A percentile compares a stretch with the other conserved stretches of the same genome.
phyloP scores from a whole-genome alignment of 2,888 invertebrate species.

The Drepana falcataria region DNA sequence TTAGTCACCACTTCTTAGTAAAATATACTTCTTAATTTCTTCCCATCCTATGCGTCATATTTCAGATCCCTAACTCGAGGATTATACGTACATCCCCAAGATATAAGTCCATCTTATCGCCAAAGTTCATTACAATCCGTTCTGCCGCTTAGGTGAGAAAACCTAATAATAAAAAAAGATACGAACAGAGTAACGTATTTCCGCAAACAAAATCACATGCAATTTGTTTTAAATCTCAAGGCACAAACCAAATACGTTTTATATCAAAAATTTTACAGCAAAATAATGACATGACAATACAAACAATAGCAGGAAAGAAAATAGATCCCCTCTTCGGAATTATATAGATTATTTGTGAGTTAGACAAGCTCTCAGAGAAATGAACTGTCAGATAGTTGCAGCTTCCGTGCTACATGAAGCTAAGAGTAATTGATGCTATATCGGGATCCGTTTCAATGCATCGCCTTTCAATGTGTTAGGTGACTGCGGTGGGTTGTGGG shows the following conservation, averaged over 20 bases:
- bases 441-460: slow-evolving; percentile 22
- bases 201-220: no score
- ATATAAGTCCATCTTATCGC: no score
- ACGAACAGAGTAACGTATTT: no score
- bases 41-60: no score
- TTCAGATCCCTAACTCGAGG: no score
- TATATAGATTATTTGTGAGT: slow-evolving; percentile 38
- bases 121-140: no score
- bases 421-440: slow-evolving; percentile 59
- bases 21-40: no score
- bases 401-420: slow-evolving; percentile 15
- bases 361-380: slow-evolving; percentile 63
- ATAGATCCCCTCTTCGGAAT: slow-evolving; percentile 42
- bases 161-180: no score
- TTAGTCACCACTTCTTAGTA: no score
- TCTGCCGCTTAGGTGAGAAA: no score
- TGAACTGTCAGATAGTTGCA: slow-evolving; percentile 44
- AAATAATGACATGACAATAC: neutral
- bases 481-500: neutral
- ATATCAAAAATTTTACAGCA: neutral
- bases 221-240: no score
- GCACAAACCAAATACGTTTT: neutral
- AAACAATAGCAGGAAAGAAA: slow-evolving; percentile 39
- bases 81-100: no score
- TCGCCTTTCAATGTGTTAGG: slow-evolving; percentile 1